Percentiles rank a stretch among this genome's conserved stretches.
These are phyloP conservation scores for Drosophila bunnanda DNA, from an alignment of 2,888 invertebrate species.

Conservation along the genomic window DNA sequence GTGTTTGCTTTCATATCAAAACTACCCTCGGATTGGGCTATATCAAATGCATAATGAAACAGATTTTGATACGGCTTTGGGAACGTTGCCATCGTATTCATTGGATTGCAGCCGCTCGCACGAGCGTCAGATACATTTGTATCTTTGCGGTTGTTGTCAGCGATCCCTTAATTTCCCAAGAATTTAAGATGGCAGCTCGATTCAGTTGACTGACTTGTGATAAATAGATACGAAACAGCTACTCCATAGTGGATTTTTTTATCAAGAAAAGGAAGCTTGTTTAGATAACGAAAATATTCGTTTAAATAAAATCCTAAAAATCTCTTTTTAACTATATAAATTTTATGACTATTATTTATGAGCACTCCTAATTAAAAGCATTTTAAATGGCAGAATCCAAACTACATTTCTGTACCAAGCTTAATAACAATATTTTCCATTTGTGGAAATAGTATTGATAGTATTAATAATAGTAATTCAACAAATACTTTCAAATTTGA, in stretches of 20 bases:
- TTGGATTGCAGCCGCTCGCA: conserved; percentile 43
- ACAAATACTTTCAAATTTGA: no score
- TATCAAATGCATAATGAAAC: conserved; percentile 54
- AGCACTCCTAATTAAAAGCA: no score
- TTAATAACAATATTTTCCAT: no score
- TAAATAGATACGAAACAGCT: conserved; percentile 4
- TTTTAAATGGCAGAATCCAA: no score
- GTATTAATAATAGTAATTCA: no score
- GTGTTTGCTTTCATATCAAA: conserved; percentile 8
- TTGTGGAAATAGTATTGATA: no score
- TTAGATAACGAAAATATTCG: background rate
- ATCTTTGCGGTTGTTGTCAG: conserved; percentile 51
- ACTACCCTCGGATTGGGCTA: conserved; percentile 38
- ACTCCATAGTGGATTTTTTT: background rate
- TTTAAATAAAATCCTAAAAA: background rate
- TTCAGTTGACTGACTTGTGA: conserved; percentile 4
- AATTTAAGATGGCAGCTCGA: conserved; percentile 52
- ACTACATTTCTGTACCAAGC: no score
- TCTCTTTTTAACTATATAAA: no score
- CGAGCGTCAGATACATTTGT: conserved; percentile 63
- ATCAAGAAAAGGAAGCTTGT: background rate
- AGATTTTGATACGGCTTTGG: conserved; percentile 58
- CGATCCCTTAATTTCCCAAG: conserved; percentile 45
- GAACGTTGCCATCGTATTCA: conserved; percentile 21
- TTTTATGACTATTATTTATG: no score